Base-by-base conservation (phyloP, 2,113 vertebrate species). In the Calyptommatus sinebrachiatus region DNA sequence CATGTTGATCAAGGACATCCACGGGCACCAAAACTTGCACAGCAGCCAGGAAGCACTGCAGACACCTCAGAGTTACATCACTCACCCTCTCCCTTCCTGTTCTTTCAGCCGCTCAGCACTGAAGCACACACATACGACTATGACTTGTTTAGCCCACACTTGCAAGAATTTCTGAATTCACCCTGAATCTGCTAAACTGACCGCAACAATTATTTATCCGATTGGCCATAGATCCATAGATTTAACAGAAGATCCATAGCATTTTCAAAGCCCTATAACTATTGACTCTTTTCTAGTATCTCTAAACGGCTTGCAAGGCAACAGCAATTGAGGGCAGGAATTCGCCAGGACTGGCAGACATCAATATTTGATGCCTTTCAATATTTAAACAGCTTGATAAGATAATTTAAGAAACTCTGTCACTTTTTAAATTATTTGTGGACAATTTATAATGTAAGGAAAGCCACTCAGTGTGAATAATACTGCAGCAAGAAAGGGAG, bases 361-460 rank as follows among this genome's bases (percentile, higher is more conserved):
- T 90, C 83, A 90, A 88, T 89, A 84, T 85, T 91, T 91, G 70
- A 89, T 89, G 82, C 60, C 35, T 74, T 88, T 92, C 84, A 91
- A 91, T 91, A 91, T 90, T 90, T 89, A 89, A 91, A 91, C 80
- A 89, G 83, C 81, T 83, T 88, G 86, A 84, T 87, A 83, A 84
- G 83, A 89, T 88, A 89, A 90, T 89, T 91, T 86, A 89, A 89
- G 90, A 87, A 89, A 85, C 67, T 41, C 69, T 83, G 84, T 76
- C 0, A 0, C 82, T 88, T 87, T 89, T 79, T 0, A 87, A 90
- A 89, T 87, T 89, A 89, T 89, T 90, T 87, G 88, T 85, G 86
- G 85, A 82, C 75, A 73, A 88, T 90, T 89, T 82, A 84, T 75
- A 83, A 84, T 41, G 76, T 78, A 91, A 76, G 72, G 86, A 75